phyloP scores from a whole-genome alignment of 1,140 invertebrate species.

The Formica exsecta region DNA sequence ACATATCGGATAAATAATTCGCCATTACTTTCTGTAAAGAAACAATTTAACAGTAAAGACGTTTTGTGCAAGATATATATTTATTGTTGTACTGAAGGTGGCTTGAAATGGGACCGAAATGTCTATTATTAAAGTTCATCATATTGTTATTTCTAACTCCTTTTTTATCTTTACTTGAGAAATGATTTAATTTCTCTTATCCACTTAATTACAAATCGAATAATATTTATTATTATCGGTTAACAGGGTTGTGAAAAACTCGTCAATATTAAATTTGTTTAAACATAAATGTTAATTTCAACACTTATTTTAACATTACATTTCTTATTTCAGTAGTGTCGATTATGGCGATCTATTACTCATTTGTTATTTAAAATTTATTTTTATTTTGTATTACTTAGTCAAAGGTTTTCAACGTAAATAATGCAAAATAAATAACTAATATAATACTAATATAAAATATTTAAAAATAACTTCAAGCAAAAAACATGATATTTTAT shows the following conservation, averaged over 20 bases:
- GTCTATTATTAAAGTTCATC: no score
- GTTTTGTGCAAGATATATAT: no score
- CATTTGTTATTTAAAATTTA: neutral
- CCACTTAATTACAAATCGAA: neutral
- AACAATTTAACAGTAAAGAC: no score
- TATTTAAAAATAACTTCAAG: neutral
- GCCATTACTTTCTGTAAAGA: neutral
- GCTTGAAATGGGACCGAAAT: no score
- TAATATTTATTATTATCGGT: conserved; percentile 3
- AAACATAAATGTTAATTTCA: conserved; percentile 5
- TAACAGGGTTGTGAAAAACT: neutral
- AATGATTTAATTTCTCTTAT: neutral
- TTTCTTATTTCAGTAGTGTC: neutral
- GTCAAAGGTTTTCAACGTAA: neutral
- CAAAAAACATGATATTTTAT: neutral
- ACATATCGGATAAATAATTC: conserved; percentile 23
- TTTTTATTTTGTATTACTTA: neutral
- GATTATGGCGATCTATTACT: neutral
- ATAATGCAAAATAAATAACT: conserved; percentile 5
- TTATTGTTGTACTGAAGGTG: no score
- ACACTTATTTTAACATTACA: neutral
- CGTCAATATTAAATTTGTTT: neutral
- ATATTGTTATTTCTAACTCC: no score
- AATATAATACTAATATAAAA: neutral
- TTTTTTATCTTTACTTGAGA: no score